Conservation (phyloP, 2,888 invertebrate species). For the Ecdyonurus torrentis region DNA sequence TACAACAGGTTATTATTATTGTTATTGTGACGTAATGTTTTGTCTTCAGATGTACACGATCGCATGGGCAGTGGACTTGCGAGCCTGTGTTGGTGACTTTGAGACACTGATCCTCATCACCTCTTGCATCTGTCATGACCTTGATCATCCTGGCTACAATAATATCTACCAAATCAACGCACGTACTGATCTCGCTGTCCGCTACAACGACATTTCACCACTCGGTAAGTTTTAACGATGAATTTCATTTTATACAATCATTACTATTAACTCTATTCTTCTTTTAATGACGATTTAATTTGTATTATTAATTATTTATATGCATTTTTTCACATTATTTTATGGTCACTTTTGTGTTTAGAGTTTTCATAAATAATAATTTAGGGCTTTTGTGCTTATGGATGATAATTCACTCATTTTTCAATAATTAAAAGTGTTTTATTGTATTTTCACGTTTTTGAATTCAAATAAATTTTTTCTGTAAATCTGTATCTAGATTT, state of each 20-base stretch:
- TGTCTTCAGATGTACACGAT: slow-evolving; percentile 79
- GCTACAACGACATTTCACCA: slow-evolving; percentile 74
- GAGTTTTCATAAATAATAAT: no score
- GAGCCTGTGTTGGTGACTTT: slow-evolving; percentile 49
- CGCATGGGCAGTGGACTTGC: slow-evolving; percentile 51
- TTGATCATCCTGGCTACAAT: slow-evolving; percentile 62
- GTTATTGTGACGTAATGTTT: no score
- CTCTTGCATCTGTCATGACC: slow-evolving; percentile 65
- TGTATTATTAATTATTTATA: no score
- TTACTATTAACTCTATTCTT: not conserved
- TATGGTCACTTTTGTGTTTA: no score
- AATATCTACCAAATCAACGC: slow-evolving; percentile 70
- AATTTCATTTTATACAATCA: not conserved
- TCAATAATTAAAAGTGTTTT: no score
- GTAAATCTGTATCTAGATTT: no score
- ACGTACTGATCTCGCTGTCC: slow-evolving; percentile 60
- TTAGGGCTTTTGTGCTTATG: no score
- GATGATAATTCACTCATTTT: no score
- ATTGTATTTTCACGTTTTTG: no score
- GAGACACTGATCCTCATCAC: slow-evolving; percentile 61
- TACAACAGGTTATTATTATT: not conserved
- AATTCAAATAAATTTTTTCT: no score
- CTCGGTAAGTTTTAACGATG: slow-evolving; percentile 22
- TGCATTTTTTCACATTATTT: no score
- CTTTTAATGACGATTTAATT: no score